Base-by-base conservation (phyloP, 2,113 vertebrate species). In the Apeltes quadracus region DNA sequence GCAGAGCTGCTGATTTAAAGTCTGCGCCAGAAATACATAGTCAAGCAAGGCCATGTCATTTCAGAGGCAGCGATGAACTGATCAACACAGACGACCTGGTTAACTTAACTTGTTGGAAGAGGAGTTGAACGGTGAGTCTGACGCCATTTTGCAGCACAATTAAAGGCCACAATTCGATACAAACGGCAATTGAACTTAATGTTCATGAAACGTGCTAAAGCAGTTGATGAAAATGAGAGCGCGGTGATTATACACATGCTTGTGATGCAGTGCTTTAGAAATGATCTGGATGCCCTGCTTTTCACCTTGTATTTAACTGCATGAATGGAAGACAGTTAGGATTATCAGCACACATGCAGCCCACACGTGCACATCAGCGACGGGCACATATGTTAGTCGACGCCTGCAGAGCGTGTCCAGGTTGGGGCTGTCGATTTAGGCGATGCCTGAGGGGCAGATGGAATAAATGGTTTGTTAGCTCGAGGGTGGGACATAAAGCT, bases 281-380 rank as follows among this genome's bases (percentile, higher is more conserved):
- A 81, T 36, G 9, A 77, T 59, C 54, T 25, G 44, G 11, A 63
- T 76, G 54, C 61, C 82, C 82, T 70, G 69, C 29, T 22, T 75
- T 81, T 89, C 78, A 89, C 65, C 75, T 78, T 71, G 10, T 61
- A n/a, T 36, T 61, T 55, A 73, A 70, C 57, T 55, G 44, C 41
- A 54, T 74, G 25, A 69, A 41, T 75, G 57, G 54, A 34, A 41
- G 39, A 72, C 69, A 61, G 20, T 85, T 61, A 71, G 34, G 16
- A 75, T 83, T 88, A 88, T 88, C 84, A 79, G 82, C 75, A 64
- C 63, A 55, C 32, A 41, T 65, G 80, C 85, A 87, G 73, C 75
- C 39, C 56, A 38, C 61, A 67, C 56, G 71, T 66, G 41, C 56
- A 61, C 18, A 25, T 44, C 38, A 29, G 50, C 59, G 82, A 83